Evolutionary conservation across 2,888 invertebrate genomes (phyloP).

Genomic region (Callyntrura sp.): DNA sequence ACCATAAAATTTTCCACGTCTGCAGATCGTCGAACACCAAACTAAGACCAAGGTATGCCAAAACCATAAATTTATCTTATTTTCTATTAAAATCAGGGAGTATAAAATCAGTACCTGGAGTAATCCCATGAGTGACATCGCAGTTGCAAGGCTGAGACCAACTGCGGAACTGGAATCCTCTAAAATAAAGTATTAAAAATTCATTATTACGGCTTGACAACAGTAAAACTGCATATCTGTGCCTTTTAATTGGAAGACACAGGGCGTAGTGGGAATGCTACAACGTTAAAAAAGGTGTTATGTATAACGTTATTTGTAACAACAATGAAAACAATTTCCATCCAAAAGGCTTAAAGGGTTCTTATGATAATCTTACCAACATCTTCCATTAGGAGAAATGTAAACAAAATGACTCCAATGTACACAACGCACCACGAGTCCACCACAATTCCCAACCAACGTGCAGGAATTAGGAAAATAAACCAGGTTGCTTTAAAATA

Average conservation of each 20-base stretch:
- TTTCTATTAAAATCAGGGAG: too few relatives aligned
- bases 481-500: constrained; percentile 90
- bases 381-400: constrained; percentile 90
- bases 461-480: constrained; percentile 94
- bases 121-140: constrained; percentile 89
- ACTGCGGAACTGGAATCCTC: constrained; percentile 88
- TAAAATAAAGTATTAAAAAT: constrained; percentile 3
- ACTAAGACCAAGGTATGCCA: constrained; percentile 85
- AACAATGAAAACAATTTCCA: too few relatives aligned
- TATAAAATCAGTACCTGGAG: too few relatives aligned
- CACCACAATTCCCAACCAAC: constrained; percentile 97
- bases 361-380: constrained; percentile 85
- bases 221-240: too few relatives aligned
- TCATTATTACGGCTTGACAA: constrained; percentile 59
- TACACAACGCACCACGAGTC: constrained; percentile 95
- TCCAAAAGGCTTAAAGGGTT: too few relatives aligned
- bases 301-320: too few relatives aligned
- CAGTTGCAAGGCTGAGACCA: constrained; percentile 91
- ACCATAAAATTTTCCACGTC: constrained; percentile 87
- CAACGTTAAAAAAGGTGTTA: too few relatives aligned
- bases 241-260: too few relatives aligned
- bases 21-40: constrained; percentile 91
- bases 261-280: too few relatives aligned
- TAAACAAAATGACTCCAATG: constrained; percentile 93
- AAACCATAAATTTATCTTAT: too few relatives aligned